Base-by-base conservation (phyloP, 1,140 invertebrate species). In the Scaptomyza pallida region DNA sequence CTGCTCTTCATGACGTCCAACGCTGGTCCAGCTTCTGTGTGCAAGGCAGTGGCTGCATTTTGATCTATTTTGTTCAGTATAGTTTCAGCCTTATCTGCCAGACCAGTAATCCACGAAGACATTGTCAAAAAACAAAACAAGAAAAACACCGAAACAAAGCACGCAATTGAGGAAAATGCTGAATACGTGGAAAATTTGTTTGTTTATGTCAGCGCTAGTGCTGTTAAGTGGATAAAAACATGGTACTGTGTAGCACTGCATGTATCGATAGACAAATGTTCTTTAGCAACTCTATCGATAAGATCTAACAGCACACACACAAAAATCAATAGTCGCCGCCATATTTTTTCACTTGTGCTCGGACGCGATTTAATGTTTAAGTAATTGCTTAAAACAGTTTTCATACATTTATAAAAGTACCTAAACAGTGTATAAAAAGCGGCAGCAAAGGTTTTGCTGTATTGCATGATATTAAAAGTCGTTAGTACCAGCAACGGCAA, bases 61-160 rank as follows among this genome's bases (percentile, higher is more conserved):
- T 96, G 93, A 82, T 97, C 97, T 30, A 97, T 94, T 92, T 96
- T 96, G 90, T 97, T 97, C 8, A 97, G 91, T 33, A 97, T 93
- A 90, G 95, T 94, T 91, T 97, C 97, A 33, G 96, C 96, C 90
- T 95, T 96, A 23, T 95, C 96, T 61, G 96, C 96, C 40, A 97
- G 92, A 72, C 94, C 96, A 63, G 94, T 94, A 41, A 97, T 92
- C 96, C 96, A 97, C 59, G 96, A 96, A 47, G 83, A 88, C 83
- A 88, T 88, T 43, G 45, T 62, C 23, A 26, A 26, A 6, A n/a
- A n/a, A n/a, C n/a, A n/a, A n/a, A 35, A 57, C 95, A 96, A 96
- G n/a, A n/a, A n/a, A n/a, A n/a, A n/a, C n/a, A 10, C 15, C 6
- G 40, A 26, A 33, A 33, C 8, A 6, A 41, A 67, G 51, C 21